phyloP scores from a whole-genome alignment of 2,888 invertebrate species.

The Calliopum simillimum region DNA sequence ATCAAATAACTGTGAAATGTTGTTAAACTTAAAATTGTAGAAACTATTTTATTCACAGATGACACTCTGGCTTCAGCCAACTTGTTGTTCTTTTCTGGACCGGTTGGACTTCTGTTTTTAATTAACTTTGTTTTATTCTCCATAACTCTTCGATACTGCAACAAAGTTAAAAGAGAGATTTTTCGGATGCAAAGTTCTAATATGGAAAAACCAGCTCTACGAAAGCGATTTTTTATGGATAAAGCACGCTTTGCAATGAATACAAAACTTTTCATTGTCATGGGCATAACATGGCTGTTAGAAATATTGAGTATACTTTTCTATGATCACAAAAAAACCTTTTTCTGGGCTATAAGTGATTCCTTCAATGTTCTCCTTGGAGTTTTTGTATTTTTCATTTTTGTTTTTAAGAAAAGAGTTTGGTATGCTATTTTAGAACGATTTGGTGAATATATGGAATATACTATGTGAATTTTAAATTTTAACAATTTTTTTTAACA shows the following conservation, averaged over 20 bases:
- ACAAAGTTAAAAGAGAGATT: slow-evolving; percentile 80
- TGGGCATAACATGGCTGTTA: slow-evolving; percentile 81
- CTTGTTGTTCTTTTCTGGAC: slow-evolving; percentile 74
- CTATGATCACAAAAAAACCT: slow-evolving; percentile 69
- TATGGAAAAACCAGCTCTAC: slow-evolving; percentile 71
- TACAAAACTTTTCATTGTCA: slow-evolving; percentile 80
- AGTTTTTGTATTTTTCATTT: slow-evolving; percentile 78
- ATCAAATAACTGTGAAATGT: neutral
- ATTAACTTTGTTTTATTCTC: slow-evolving; percentile 77
- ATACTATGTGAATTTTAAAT: no score
- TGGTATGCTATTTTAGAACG: slow-evolving; percentile 72
- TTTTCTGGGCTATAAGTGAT: slow-evolving; percentile 71
- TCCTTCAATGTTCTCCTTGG: slow-evolving; percentile 78
- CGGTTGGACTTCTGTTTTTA: slow-evolving; percentile 74
- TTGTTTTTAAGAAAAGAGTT: slow-evolving; percentile 77
- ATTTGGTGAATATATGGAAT: slow-evolving; percentile 65
- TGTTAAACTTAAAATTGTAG: neutral
- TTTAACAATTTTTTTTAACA: no score
- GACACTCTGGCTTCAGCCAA: slow-evolving; percentile 64
- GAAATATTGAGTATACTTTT: slow-evolving; percentile 74
- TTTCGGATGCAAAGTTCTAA: slow-evolving; percentile 76
- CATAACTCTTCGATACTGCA: slow-evolving; percentile 77
- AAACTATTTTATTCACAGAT: slow-evolving; percentile 48
- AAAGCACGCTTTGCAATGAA: slow-evolving; percentile 79
- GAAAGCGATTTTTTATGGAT: slow-evolving; percentile 74